Conservation (phyloP, 2,797 vertebrate species). For the Gila robusta region DNA sequence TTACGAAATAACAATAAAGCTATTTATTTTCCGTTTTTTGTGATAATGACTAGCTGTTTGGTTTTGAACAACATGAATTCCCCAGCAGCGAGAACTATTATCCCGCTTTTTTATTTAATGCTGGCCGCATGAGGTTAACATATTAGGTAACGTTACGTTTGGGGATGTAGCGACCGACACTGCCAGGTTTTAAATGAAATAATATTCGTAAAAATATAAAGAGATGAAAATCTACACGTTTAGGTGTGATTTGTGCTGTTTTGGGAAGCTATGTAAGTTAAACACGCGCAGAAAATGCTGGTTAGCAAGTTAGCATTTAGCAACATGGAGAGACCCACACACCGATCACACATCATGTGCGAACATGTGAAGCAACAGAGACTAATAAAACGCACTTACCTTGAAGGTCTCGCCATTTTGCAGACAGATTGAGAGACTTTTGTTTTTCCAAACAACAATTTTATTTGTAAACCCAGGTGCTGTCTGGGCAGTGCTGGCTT, state of each 20-base stretch:
- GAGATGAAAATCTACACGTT: background rate
- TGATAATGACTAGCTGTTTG: background rate
- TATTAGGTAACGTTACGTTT: background rate
- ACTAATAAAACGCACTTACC: constrained; percentile 40
- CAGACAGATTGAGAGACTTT: constrained; percentile 1
- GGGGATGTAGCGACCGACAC: background rate
- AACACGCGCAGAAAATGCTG: constrained; percentile 28
- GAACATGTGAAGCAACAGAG: background rate
- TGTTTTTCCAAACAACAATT: background rate
- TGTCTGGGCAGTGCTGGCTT: background rate
- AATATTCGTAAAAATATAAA: background rate
- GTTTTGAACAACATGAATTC: constrained; percentile 3
- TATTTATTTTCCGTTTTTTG: background rate
- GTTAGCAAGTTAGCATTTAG: constrained; percentile 49
- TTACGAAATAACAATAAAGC: background rate
- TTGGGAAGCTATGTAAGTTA: background rate
- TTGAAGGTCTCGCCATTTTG: constrained; percentile 62
- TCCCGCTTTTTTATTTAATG: constrained; percentile 46
- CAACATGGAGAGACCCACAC: constrained; percentile 44
- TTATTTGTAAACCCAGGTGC: background rate
- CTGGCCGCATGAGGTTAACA: constrained; percentile 23
- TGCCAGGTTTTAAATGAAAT: background rate
- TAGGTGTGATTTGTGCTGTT: background rate
- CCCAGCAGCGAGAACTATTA: constrained; percentile 2
- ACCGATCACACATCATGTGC: constrained; percentile 34